phyloP scores from a whole-genome alignment of 2,113 vertebrate species.

The Prionailurus viverrinus region DNA sequence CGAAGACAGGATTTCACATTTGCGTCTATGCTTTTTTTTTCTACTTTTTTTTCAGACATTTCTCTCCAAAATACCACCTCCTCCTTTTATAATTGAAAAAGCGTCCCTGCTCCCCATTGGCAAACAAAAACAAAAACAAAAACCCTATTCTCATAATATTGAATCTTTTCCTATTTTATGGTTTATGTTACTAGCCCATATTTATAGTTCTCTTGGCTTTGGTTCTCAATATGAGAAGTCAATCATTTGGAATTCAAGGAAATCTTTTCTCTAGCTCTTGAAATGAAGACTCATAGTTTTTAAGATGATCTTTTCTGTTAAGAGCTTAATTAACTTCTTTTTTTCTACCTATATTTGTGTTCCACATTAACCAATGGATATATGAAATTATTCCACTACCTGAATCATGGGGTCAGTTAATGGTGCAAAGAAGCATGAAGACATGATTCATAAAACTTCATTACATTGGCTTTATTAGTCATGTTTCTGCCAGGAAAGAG shows the following conservation, averaged over 20 bases:
- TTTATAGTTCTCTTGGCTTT: background rate
- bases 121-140: background rate
- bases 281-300: background rate
- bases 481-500: background rate
- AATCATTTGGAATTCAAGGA: constrained; percentile 35
- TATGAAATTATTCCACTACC: background rate
- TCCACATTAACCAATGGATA: background rate
- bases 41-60: background rate
- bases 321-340: background rate
- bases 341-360: background rate
- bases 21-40: background rate
- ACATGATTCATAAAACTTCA: background rate
- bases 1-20: background rate
- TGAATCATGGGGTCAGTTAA: background rate
- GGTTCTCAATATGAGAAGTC: background rate
- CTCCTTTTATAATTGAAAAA: background rate
- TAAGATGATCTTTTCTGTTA: background rate
- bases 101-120: background rate
- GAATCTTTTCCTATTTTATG: constrained; percentile 27
- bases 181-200: background rate
- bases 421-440: background rate
- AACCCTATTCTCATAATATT: background rate
- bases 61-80: background rate
- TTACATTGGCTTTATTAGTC: background rate
- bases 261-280: background rate